Evolutionary conservation across 2,113 vertebrate genomes (phyloP).

Genomic region (Tragelaphus scriptus): DNA sequence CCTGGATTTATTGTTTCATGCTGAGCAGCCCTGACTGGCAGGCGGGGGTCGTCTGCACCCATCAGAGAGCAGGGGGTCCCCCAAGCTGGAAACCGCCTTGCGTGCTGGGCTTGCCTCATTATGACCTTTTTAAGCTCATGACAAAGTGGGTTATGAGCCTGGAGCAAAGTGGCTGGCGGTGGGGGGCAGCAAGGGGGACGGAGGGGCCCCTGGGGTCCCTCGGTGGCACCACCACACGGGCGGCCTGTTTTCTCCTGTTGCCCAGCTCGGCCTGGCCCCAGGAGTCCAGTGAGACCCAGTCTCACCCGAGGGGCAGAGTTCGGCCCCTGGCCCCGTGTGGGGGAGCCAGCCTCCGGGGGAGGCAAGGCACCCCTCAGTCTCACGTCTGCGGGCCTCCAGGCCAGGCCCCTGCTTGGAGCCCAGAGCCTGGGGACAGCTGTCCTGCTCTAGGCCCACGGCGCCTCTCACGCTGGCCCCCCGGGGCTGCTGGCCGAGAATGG

Average conservation of each 20-base stretch:
- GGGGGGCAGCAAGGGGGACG: not conserved
- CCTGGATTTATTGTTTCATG: not conserved
- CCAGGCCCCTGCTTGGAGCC: not conserved
- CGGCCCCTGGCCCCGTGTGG: rapidly evolving
- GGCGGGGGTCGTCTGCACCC: not conserved
- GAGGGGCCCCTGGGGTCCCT: not conserved
- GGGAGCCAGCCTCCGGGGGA: rapidly evolving
- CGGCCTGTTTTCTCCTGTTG: rapidly evolving
- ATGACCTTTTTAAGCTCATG: not conserved
- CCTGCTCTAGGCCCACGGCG: not conserved
- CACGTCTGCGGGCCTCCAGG: not conserved
- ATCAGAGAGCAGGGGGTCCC: not conserved
- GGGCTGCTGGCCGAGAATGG: not conserved
- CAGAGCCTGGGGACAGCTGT: rapidly evolving
- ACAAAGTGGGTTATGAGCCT: not conserved
- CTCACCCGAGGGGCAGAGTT: not conserved
- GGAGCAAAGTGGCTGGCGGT: not conserved
- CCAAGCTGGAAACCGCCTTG: not conserved
- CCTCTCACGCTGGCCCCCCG: rapidly evolving
- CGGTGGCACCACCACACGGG: not conserved
- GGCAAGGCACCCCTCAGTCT: not conserved
- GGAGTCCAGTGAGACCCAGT: not conserved
- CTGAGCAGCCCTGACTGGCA: rapidly evolving
- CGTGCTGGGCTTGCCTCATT: not conserved
- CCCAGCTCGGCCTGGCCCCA: not conserved